These are phyloP conservation scores for Neuroterus valhalla DNA, from an alignment of 1,140 invertebrate genomes.

Conservation along the genomic window DNA sequence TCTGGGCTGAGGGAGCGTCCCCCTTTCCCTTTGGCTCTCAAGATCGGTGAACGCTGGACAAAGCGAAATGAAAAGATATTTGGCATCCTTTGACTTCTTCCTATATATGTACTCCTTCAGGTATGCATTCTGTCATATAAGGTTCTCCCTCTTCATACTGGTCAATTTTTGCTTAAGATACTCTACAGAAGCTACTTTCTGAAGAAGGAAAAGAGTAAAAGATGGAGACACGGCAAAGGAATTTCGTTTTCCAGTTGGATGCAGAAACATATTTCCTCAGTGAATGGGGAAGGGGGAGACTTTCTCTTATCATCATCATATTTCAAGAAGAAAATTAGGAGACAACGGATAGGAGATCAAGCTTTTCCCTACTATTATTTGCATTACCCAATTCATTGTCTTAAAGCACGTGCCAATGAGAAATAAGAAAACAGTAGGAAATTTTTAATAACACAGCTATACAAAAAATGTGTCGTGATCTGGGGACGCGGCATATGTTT, in stretches of 20 bases:
- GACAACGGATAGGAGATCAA: not conserved
- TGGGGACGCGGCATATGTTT: no score
- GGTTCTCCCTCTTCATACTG: constrained; percentile 9
- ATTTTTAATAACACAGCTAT: no score
- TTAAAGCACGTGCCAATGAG: no score
- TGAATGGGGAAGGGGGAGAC: constrained; percentile 4
- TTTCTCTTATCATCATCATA: constrained; percentile 19
- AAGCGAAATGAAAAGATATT: constrained; percentile 74
- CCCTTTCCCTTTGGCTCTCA: constrained; percentile 1
- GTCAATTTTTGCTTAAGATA: constrained; percentile 21
- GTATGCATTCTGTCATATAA: constrained; percentile 46
- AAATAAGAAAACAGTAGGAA: no score
- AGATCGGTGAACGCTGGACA: constrained; percentile 55
- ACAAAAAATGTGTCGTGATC: no score
- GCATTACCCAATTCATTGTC: no score
- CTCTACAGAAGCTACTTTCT: not conserved
- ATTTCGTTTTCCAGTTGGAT: constrained; percentile 7
- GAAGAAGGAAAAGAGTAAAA: not conserved
- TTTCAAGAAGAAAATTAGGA: not conserved
- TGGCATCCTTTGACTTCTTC: constrained; percentile 68
- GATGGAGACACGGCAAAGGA: not conserved
- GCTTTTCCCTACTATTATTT: not conserved
- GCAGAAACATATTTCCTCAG: constrained; percentile 5
- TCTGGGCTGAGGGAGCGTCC: not conserved
- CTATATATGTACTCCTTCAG: constrained; percentile 54